These are phyloP conservation scores for Tryphoninae sp. DNA, from an alignment of 2,888 invertebrate species.

Conservation along the genomic window DNA sequence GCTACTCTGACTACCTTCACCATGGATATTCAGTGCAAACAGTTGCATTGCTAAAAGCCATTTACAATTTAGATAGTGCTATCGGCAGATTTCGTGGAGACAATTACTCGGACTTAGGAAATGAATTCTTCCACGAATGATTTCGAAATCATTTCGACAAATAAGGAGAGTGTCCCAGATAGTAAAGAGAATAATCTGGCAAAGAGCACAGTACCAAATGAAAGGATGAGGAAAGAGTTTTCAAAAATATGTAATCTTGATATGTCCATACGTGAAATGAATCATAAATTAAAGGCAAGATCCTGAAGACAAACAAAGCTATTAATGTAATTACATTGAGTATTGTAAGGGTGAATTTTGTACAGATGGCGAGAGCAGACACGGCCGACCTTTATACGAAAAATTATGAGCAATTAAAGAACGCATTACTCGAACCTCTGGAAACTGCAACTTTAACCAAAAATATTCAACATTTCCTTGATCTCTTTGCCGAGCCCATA, in stretches of 20 bases:
- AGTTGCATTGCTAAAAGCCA: conserved; percentile 18
- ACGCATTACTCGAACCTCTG: conserved; percentile 57
- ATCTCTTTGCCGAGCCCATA: conserved; percentile 39
- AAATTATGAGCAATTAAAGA: conserved; percentile 67
- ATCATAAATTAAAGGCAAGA: conserved; percentile 66
- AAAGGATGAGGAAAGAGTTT: conserved; percentile 59
- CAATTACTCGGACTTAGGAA: neutral
- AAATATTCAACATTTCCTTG: conserved; percentile 68
- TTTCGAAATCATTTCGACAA: neutral
- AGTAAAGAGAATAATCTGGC: neutral
- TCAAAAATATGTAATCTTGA: conserved; percentile 65
- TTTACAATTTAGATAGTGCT: neutral
- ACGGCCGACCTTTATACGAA: conserved; percentile 63
- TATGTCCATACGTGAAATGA: conserved; percentile 63
- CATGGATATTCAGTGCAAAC: conserved; percentile 31
- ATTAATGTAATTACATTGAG: neutral
- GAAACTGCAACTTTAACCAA: conserved; percentile 62
- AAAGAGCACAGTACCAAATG: conserved; percentile 43
- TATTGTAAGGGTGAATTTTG: conserved; percentile 5
- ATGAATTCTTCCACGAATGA: neutral
- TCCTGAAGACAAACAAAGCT: neutral
- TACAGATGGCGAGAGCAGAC: conserved; percentile 66
- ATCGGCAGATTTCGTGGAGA: neutral
- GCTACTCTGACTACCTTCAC: conserved; percentile 1
- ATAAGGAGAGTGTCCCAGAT: conserved; percentile 1